phyloP scores from a whole-genome alignment of 2,888 invertebrate species.

The Stictocephala bisonia region DNA sequence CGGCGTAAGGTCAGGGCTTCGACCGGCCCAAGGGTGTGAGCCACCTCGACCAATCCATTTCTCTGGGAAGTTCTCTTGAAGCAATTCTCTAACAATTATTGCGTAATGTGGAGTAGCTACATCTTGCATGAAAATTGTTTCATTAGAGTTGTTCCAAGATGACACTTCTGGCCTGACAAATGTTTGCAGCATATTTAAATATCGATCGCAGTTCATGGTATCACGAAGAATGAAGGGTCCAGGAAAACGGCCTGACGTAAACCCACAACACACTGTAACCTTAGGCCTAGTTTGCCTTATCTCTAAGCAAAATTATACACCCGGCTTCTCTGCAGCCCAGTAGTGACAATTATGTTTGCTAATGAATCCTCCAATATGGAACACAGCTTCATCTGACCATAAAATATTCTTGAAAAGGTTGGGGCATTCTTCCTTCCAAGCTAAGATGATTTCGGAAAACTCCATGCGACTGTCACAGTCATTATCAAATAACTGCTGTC shows the following conservation, averaged over 20 bases:
- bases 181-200: constrained; percentile 24
- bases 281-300: constrained; percentile 19
- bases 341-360: constrained; percentile 3
- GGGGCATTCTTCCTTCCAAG: constrained; percentile 17
- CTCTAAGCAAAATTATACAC: constrained; percentile 7
- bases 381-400: constrained; percentile 24
- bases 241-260: constrained; percentile 6
- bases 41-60: constrained; percentile 22
- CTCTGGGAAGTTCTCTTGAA: neutral
- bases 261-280: constrained; percentile 24
- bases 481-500: constrained; percentile 14
- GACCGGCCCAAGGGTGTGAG: neutral
- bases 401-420: constrained; percentile 8
- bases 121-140: constrained; percentile 20
- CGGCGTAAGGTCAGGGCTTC: neutral
- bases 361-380: constrained; percentile 15
- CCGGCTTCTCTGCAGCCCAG: constrained; percentile 17
- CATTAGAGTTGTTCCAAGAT: neutral
- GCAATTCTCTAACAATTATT: constrained; percentile 3
- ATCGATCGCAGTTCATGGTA: neutral
- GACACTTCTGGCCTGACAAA: constrained; percentile 10
- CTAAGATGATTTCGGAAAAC: constrained; percentile 26
- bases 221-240: constrained; percentile 7
- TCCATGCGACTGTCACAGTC: constrained; percentile 16
- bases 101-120: neutral